A percentile compares a stretch with the other conserved stretches of the same genome.
These are phyloP conservation scores for Polyommatus iphigenia DNA, from an alignment of 2,888 invertebrate genomes.

Conservation along the genomic window DNA sequence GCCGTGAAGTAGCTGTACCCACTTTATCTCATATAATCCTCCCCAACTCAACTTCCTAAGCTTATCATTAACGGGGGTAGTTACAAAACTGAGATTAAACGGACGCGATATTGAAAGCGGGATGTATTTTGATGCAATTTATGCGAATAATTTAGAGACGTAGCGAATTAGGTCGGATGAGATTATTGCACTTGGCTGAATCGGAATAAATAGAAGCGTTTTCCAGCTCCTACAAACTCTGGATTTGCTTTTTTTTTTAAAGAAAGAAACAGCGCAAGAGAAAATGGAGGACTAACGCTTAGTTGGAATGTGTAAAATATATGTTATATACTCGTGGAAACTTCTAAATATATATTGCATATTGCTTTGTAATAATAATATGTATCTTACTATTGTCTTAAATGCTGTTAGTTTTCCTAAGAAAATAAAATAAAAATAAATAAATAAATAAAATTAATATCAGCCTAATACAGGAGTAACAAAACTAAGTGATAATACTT, in stretches of 20 bases:
- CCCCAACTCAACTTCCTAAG: constrained; percentile 17
- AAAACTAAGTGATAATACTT: no score
- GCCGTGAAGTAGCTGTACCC: neutral
- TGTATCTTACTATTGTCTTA: no score
- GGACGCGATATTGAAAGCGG: constrained; percentile 1
- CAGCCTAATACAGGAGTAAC: no score
- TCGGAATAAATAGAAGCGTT: constrained; percentile 1
- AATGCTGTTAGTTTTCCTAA: no score
- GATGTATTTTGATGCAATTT: constrained; percentile 24
- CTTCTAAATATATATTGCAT: no score
- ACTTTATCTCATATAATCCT: constrained; percentile 20
- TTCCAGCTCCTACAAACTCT: neutral
- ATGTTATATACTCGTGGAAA: no score
- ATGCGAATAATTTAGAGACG: constrained; percentile 21
- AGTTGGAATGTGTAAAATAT: no score
- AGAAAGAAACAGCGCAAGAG: neutral
- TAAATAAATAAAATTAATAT: no score
- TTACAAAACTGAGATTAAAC: constrained; percentile 29
- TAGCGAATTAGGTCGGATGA: neutral
- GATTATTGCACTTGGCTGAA: constrained; percentile 5
- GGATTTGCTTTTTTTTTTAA: neutral
- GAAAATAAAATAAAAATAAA: no score
- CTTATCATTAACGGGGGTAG: constrained; percentile 27
- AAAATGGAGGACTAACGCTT: no score
- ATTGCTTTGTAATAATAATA: no score